Percentiles rank a stretch among this genome's conserved stretches.
Evolutionary conservation across 35 echinoderm and acorn worm genomes (phyloP).

Genomic region (Stichopus chloronotus): DNA sequence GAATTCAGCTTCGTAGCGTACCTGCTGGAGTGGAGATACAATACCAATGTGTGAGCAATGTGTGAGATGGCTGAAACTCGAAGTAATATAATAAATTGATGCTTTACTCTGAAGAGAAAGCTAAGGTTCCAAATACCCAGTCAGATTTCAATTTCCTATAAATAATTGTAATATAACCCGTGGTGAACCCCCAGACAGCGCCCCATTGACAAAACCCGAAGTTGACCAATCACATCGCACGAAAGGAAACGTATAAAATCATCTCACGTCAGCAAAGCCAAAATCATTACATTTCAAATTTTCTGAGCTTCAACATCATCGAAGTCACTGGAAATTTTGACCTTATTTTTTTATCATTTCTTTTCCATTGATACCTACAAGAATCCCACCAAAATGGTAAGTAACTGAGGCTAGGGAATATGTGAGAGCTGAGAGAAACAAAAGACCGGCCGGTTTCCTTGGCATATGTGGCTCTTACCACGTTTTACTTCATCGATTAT

Average conservation of each 20-base stretch:
- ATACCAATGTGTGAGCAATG: too few species aligned
- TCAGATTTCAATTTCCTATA: too few species aligned
- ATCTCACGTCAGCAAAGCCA: background rate
- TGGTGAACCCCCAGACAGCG: conserved; percentile 7
- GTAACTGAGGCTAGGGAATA: background rate
- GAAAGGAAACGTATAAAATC: background rate
- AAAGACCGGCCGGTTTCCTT: background rate
- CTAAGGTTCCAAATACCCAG: too few species aligned
- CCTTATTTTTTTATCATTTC: background rate
- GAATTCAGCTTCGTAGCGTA: too few species aligned
- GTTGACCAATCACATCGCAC: background rate
- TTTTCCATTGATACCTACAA: background rate
- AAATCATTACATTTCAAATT: background rate
- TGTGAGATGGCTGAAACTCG: too few species aligned
- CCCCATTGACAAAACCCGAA: background rate
- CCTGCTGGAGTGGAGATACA: too few species aligned
- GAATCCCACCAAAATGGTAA: conserved; percentile 26
- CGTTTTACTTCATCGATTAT: background rate
- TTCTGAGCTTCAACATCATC: conserved; percentile 39
- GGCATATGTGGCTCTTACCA: background rate
- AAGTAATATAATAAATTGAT: too few species aligned
- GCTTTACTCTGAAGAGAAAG: too few species aligned
- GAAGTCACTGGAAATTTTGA: conserved; percentile 42
- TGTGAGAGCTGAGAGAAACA: background rate
- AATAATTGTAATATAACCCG: background rate